Evolutionary conservation across 2,113 vertebrate species (phyloP).

Genomic region (Hyaena hyaena): DNA sequence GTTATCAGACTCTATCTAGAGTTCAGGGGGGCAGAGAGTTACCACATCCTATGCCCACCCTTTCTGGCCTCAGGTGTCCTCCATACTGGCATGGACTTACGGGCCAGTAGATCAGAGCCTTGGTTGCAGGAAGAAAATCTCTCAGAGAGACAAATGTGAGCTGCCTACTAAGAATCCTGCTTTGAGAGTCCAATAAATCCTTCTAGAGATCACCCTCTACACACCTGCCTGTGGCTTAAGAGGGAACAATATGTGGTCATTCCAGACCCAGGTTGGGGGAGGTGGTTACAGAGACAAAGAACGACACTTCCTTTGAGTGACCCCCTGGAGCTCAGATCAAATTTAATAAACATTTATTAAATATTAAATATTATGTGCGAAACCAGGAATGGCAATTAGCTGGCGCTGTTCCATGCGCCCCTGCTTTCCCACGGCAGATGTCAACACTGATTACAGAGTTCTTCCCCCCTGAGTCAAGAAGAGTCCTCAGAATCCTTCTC

Average conservation of each 20-base stretch:
- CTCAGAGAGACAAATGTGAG: neutral
- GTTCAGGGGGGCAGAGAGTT: neutral
- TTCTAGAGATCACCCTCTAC: neutral
- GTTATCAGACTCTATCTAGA: neutral
- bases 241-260: neutral
- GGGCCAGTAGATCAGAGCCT: neutral
- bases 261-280: neutral
- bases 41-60: neutral
- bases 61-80: neutral
- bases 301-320: neutral
- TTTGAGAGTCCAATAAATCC: neutral
- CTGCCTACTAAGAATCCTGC: neutral
- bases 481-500: slow-evolving; percentile 28
- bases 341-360: neutral
- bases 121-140: neutral
- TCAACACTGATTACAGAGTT: neutral
- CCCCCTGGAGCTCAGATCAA: neutral
- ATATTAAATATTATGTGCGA: neutral
- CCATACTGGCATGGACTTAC: neutral
- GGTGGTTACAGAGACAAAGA: neutral
- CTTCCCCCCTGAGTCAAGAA: neutral
- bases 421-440: neutral
- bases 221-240: neutral
- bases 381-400: neutral
- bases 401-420: neutral